A percentile compares a stretch with the other conserved stretches of the same genome.
Conservation (phyloP, 2,888 invertebrate genomes). For the Ichneumoninae sp. region DNA sequence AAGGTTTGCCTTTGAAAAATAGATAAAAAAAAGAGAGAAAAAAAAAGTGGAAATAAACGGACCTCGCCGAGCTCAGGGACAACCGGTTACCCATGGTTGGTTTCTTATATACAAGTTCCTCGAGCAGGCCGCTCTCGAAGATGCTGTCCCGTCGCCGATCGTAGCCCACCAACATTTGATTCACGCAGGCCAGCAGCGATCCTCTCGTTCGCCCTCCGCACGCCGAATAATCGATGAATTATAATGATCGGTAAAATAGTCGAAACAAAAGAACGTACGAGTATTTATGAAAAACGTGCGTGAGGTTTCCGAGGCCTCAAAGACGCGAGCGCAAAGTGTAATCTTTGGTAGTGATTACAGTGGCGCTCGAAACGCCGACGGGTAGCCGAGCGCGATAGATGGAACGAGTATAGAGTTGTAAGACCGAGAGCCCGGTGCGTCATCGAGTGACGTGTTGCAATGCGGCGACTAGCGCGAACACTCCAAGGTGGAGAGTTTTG, state of each 20-base stretch:
- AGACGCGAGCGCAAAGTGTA: not conserved
- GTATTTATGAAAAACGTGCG: not conserved
- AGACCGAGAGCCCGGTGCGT: not conserved
- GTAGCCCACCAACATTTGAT: not conserved
- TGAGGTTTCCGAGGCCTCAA: not conserved
- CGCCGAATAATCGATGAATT: not conserved
- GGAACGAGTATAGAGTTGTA: conserved; percentile 1
- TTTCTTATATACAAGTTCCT: conserved; percentile 82
- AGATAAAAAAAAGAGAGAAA: conserved; percentile 70
- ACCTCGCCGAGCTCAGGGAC: conserved; percentile 82
- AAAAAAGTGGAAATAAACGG: conserved; percentile 84
- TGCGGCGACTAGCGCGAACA: not conserved
- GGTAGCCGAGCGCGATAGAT: not conserved
- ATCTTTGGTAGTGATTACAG: not conserved
- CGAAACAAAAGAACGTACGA: not conserved
- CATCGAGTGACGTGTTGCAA: conserved; percentile 14
- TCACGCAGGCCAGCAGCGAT: not conserved
- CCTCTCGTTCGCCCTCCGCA: not conserved
- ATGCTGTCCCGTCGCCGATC: conserved; percentile 60
- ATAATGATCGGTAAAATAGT: not conserved
- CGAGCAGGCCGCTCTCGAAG: conserved; percentile 73
- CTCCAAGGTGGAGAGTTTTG: not conserved
- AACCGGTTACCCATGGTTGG: conserved; percentile 83
- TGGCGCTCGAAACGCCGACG: not conserved
- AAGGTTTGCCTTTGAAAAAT: conserved; percentile 80